phyloP scores from a whole-genome alignment of 2,113 vertebrate species.

The Tretioscincus oriximinensis region DNA sequence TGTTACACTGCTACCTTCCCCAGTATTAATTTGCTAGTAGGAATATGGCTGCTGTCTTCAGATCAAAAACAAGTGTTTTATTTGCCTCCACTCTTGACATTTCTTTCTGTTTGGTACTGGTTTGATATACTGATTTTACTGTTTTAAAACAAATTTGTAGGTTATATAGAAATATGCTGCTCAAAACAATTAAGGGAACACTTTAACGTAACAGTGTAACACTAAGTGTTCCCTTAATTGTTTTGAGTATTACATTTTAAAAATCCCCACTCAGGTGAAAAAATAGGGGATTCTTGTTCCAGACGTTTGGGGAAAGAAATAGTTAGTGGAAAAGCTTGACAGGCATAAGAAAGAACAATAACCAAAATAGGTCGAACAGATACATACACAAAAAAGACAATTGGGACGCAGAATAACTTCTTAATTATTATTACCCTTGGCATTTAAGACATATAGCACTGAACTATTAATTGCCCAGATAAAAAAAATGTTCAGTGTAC shows the following conservation, averaged over 20 bases:
- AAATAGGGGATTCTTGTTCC: not conserved
- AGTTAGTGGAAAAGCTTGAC: not conserved
- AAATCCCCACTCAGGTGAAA: not conserved
- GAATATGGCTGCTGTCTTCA: not conserved
- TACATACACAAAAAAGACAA: not conserved
- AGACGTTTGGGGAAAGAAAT: not conserved
- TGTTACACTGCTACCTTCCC: not conserved
- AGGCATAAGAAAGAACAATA: not conserved
- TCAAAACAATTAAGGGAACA: no score
- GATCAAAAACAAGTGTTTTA: not conserved
- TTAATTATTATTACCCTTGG: not conserved
- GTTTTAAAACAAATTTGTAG: slow-evolving; percentile 6
- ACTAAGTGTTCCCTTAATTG: no score
- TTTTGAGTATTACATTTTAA: no score
- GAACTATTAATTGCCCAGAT: not conserved
- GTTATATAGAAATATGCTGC: not conserved
- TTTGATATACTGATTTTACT: slow-evolving; percentile 10
- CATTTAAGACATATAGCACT: not conserved
- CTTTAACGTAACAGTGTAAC: no score
- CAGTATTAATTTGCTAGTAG: not conserved
- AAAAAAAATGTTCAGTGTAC: no score
- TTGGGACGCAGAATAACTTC: not conserved
- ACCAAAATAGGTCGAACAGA: no score
- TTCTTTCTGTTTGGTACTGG: not conserved
- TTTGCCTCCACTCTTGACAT: not conserved